A percentile compares a stretch with the other conserved stretches of the same genome.
Evolutionary conservation across 2,888 invertebrate genomes (phyloP).

Genomic region (Drosophila borborema): DNA sequence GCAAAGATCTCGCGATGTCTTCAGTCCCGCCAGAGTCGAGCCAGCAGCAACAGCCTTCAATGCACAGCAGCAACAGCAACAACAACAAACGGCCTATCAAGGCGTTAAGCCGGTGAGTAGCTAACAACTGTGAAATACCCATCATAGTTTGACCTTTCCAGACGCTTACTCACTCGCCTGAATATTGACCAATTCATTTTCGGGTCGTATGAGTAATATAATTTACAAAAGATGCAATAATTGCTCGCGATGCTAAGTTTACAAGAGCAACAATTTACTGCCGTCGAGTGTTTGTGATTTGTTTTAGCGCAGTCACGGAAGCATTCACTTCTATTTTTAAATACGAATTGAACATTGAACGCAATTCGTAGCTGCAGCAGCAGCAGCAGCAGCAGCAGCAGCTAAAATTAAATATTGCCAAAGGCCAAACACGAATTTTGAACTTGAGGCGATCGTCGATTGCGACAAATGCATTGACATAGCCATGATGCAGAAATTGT

Average conservation of each 20-base stretch:
- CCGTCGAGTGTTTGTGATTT: slow-evolving; percentile 15
- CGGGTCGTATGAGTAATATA: slow-evolving; percentile 30
- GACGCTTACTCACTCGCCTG: slow-evolving; percentile 35
- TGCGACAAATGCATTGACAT: slow-evolving; percentile 10
- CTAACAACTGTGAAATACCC: slow-evolving; percentile 4
- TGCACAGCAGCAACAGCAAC: slow-evolving; percentile 74
- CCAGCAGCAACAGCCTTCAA: slow-evolving; percentile 74
- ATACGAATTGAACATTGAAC: slow-evolving; percentile 62
- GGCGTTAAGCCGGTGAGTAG: slow-evolving; percentile 78
- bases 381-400: slow-evolving; percentile 13
- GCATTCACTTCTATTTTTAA: slow-evolving; percentile 60
- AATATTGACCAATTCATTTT: slow-evolving; percentile 20
- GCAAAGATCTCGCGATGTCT: slow-evolving; percentile 79
- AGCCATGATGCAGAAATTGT: background rate
- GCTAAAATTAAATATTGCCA: slow-evolving; percentile 49
- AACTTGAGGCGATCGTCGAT: slow-evolving; percentile 58
- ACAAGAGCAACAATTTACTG: slow-evolving; percentile 4
- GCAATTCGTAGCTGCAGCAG: slow-evolving; percentile 49
- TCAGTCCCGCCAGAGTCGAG: slow-evolving; percentile 70
- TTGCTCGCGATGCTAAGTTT: background rate
- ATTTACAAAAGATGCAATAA: background rate
- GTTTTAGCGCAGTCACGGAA: slow-evolving; percentile 52
- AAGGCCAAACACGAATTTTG: slow-evolving; percentile 79
- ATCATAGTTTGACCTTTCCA: slow-evolving; percentile 29
- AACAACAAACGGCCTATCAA: slow-evolving; percentile 69